Conservation (phyloP, 1,140 invertebrate genomes). For the Penaeus indicus region DNA sequence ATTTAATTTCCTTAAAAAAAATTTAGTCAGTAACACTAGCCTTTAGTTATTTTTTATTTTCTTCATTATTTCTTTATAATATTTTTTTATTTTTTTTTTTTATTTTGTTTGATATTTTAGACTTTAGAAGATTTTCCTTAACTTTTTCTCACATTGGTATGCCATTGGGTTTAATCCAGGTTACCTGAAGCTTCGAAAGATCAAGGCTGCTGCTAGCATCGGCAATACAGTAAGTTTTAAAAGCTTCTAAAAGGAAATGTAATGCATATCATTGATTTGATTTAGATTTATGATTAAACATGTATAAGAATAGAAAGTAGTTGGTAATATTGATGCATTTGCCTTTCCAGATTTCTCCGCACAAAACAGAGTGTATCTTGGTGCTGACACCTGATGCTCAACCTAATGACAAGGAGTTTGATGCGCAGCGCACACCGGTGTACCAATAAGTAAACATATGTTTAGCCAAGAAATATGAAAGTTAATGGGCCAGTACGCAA, state of each 20-base stretch:
- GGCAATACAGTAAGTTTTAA: conserved; percentile 88
- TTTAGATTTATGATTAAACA: too few species aligned
- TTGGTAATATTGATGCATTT: conserved; percentile 56
- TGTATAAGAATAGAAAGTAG: neutral
- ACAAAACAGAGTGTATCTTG: conserved; percentile 95
- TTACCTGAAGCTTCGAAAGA: conserved; percentile 97
- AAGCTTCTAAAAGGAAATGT: conserved; percentile 8
- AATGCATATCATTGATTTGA: conserved; percentile 4
- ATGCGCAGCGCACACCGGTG: conserved; percentile 70
- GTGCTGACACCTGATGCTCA: conserved; percentile 95
- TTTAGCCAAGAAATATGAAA: too few species aligned
- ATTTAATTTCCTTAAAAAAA: too few species aligned
- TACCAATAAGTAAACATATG: neutral
- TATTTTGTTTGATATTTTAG: neutral
- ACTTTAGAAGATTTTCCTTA: conserved; percentile 75
- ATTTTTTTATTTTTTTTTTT: conserved; percentile 69
- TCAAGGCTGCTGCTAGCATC: conserved; percentile 97
- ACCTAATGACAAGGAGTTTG: conserved; percentile 95
- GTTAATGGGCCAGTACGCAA: too few species aligned
- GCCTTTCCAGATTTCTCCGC: conserved; percentile 86
- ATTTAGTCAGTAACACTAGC: too few species aligned
- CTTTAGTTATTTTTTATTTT: too few species aligned
- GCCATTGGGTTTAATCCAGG: conserved; percentile 95
- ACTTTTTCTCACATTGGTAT: conserved; percentile 86
- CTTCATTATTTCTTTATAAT: too few species aligned